Evolutionary conservation across 2,888 invertebrate species (phyloP).

Genomic region (Zootermopsis nevadensis): DNA sequence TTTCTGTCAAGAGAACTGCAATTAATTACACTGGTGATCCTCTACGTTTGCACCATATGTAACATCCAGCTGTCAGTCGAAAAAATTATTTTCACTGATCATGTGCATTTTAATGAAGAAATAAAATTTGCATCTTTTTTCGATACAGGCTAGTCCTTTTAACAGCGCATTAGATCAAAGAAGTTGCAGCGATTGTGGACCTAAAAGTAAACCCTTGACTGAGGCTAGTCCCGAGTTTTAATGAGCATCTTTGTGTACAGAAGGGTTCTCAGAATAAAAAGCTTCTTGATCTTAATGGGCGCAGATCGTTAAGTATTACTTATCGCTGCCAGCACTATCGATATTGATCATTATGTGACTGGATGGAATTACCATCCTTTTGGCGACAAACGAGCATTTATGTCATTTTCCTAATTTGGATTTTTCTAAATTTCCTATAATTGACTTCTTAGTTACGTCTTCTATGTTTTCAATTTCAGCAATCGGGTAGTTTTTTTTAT

Average conservation of each 20-base stretch:
- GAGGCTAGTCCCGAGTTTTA: neutral
- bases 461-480: conserved; percentile 32
- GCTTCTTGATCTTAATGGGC: neutral
- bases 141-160: neutral
- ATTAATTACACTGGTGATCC: neutral
- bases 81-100: neutral
- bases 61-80: neutral
- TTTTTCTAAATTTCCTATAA: conserved; percentile 44
- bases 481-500: neutral
- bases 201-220: neutral
- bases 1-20: too few species aligned
- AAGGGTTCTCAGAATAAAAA: too few species aligned
- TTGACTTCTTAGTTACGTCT: conserved; percentile 18
- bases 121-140: neutral
- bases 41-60: too few species aligned
- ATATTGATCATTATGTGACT: neutral
- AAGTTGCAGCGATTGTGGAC: neutral
- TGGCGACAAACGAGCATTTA: neutral
- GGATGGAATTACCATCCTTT: neutral
- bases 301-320: neutral
- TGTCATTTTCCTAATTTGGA: conserved; percentile 33
- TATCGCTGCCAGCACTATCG: neutral
- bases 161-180: neutral
- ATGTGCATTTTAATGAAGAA: neutral
- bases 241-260: conserved; percentile 3